Base-by-base conservation (phyloP, 2,113 vertebrate species). In the Chamaea fasciata region DNA sequence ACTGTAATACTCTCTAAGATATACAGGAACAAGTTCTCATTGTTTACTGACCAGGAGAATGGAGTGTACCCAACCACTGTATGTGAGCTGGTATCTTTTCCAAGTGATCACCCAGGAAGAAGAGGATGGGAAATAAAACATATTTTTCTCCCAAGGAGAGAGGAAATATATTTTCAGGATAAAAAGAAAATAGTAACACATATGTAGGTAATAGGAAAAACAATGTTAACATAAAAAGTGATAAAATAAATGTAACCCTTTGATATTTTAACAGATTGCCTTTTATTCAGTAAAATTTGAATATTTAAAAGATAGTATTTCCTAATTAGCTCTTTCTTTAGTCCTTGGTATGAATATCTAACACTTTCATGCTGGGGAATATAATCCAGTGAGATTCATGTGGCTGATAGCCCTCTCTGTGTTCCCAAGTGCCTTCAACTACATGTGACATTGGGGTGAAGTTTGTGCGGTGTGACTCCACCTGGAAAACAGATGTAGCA, bases 241-340 rank as follows among this genome's bases (percentile, higher is more conserved):
- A 70, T 46, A 90, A 96, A 87, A 67, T 57, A 87, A 89, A 93
- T 49, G 7, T 44, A 44, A 75, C 4, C 69, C 59, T 93, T 94
- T 95, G 87, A 92, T 94, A 39, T 96, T 95, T 81, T 86, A 50
- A 47, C 39, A 89, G 41, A 46, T 30, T 27, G 18, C 19, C 60
- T 88, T 94, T n/a, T 73, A 84, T 90, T 85, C 68, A 56, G 22
- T 46, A 17, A 64, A 94, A 94, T 77, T 26, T 93, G 30, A 91
- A 83, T 94, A 94, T 90, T 94, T 79, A 92, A 88, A 73, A 94
- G 46, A 87, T 83, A 79, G 23, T 87, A 44, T 71, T 93, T 92
- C 28, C 31, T 92, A 96, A 95, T 94, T 94, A 87, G 12, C 6
- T 94, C n/a, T 69, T 91, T 86, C 44, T 84, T 82, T 92, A 94